phyloP scores from a whole-genome alignment of 2,888 invertebrate genomes.

The Stegana nigrithorax region DNA sequence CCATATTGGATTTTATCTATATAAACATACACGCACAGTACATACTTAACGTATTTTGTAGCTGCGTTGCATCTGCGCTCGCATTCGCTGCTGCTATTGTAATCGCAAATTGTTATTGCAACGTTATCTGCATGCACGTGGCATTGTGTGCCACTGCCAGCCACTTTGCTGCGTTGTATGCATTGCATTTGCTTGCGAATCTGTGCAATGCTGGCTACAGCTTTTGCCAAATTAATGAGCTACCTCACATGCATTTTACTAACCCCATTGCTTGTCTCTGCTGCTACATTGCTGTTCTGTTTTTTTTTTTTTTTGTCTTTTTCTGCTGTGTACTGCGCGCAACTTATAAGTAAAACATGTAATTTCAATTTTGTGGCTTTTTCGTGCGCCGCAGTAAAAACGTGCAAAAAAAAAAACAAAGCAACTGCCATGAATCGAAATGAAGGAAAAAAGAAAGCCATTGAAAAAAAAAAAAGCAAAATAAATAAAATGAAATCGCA shows the following conservation, averaged over 20 bases:
- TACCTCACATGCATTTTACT: conserved; percentile 23
- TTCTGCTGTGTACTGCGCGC: conserved; percentile 48
- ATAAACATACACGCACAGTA: conserved; percentile 8
- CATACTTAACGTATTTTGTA: background rate
- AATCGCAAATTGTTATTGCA: background rate
- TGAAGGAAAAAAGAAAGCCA: background rate
- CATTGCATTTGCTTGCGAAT: too few species aligned
- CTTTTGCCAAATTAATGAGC: conserved; percentile 61
- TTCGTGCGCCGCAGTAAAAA: conserved; percentile 16
- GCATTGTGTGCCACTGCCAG: conserved; percentile 28
- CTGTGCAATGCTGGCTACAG: too few species aligned
- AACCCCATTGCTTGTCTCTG: background rate
- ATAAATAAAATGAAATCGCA: conserved; percentile 3
- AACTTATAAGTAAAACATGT: conserved; percentile 62
- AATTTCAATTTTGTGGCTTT: conserved; percentile 60
- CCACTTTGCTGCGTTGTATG: conserved; percentile 38
- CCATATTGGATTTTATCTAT: conserved; percentile 62
- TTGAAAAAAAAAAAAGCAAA: background rate
- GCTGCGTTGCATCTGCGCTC: background rate
- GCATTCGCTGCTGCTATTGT: conserved; percentile 2
- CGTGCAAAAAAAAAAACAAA: background rate
- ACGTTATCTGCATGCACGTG: background rate
- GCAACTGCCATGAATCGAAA: too few species aligned
- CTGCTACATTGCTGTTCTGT: background rate
- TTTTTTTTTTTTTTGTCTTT: conserved; percentile 38